Base-by-base conservation (phyloP, 2,888 invertebrate species). In the Clepsis dumicolana region DNA sequence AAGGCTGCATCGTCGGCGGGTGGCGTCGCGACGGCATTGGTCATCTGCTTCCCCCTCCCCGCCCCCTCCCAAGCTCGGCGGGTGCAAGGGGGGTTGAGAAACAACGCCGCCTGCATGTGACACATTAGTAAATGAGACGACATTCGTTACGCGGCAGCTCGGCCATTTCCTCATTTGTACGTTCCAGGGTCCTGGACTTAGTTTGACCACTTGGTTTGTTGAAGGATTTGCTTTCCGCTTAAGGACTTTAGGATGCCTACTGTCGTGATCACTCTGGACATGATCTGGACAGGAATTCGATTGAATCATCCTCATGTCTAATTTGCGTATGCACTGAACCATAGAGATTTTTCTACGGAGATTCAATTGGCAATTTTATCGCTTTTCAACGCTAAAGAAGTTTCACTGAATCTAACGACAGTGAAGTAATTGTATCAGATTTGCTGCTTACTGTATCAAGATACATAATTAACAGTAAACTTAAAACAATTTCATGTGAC, bases 51-150 rank as follows among this genome's bases (percentile, higher is more conserved):
- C 73, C 77, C 74, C 73, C 73, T 69, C 62, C 67, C 27, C 54
- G 29, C 64, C 48, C 65, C 50, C 60, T 32, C 24, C 32, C n/a
- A 1, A 14, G 32, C 16, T 44, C 29, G 38, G 16, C 25, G 61
- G 62, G 29, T 8, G n/a, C n/a, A 4, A 18, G 50, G 57, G 73
- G 72, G 77, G 79, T 79, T 79, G 84, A 85, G 90, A 91, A 93
- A 92, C 91, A 92, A 91, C 92, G 85, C 88, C 90, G 93, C 88
- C 89, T 94, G 94, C 90, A 89, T 93, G 92, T 93, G 94, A 94
- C 94, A 94, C 93, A 94, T 94, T 94, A 94, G 94, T 94, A 94
- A 92, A 94, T 94, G 94, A 94, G 93, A 89, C 88, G 83, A 90
- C 93, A 94, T 94, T 93, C 92, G 92, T 94, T 93, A 94, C 88